phyloP scores from a whole-genome alignment of 2,113 vertebrate genomes.

The Indicator maculatus region DNA sequence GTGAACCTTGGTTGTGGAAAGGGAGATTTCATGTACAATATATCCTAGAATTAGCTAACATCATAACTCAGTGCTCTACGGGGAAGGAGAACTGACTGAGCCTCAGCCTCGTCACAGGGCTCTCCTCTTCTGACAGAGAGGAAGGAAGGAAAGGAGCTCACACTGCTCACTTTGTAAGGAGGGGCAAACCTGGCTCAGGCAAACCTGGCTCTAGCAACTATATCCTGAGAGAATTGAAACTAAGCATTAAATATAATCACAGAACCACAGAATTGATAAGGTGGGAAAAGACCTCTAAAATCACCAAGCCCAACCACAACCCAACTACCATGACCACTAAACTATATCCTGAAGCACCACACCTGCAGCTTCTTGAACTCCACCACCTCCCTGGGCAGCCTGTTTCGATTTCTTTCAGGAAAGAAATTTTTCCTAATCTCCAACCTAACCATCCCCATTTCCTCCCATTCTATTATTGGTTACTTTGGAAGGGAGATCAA shows the following conservation, averaged over 20 bases:
- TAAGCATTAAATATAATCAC: background rate
- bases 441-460: too few relatives aligned
- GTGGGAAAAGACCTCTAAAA: too few relatives aligned
- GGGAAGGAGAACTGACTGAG: background rate
- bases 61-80: background rate
- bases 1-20: background rate
- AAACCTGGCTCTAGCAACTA: background rate
- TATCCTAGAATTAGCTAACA: background rate
- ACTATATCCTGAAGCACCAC: too few relatives aligned
- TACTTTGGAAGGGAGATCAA: too few relatives aligned
- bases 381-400: too few relatives aligned
- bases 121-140: background rate
- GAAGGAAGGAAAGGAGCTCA: background rate
- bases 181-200: background rate
- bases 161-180: background rate
- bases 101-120: fast-evolving
- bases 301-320: too few relatives aligned
- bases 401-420: too few relatives aligned
- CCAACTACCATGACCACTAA: too few relatives aligned
- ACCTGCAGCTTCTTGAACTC: too few relatives aligned
- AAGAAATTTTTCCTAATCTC: too few relatives aligned
- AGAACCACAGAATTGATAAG: too few relatives aligned
- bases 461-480: too few relatives aligned
- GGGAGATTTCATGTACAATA: background rate
- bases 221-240: background rate